Conservation (phyloP, 2,113 vertebrate species). For the Corydoras sp. region DNA sequence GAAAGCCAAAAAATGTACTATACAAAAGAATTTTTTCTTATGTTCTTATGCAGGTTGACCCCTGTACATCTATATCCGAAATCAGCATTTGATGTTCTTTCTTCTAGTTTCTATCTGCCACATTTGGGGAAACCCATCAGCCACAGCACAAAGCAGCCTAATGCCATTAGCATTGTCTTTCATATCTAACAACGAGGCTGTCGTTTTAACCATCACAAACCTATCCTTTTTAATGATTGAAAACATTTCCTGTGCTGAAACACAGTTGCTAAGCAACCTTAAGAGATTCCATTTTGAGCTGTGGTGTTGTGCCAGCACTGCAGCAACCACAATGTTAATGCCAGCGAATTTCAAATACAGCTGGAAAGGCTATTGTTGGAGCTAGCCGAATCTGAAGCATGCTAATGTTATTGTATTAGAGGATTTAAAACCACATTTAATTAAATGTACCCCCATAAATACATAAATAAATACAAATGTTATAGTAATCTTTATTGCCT, state of each 20-base stretch:
- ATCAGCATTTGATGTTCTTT: slow-evolving; percentile 12
- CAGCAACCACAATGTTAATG: slow-evolving; percentile 35
- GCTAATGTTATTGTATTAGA: too few species aligned
- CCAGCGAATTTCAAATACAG: slow-evolving; percentile 20
- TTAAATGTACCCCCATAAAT: too few species aligned
- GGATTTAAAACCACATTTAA: too few species aligned
- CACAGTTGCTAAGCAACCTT: slow-evolving; percentile 50
- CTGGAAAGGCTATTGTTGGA: background rate
- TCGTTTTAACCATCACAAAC: slow-evolving; percentile 26
- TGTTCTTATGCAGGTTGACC: background rate
- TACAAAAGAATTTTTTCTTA: background rate
- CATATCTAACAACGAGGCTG: slow-evolving; percentile 23
- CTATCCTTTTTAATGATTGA: slow-evolving; percentile 32
- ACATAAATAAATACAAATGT: too few species aligned
- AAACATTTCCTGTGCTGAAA: slow-evolving; percentile 33
- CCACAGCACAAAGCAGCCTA: slow-evolving; percentile 7
- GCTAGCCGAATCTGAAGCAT: too few species aligned
- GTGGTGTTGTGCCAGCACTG: slow-evolving; percentile 32
- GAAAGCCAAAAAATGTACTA: too few species aligned
- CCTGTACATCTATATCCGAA: background rate
- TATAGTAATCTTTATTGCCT: too few species aligned
- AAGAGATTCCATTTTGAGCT: slow-evolving; percentile 42
- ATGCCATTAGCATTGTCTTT: slow-evolving; percentile 12
- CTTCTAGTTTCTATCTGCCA: background rate
- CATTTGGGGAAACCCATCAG: slow-evolving; percentile 1